A percentile compares a stretch with the other conserved stretches of the same genome.
Conservation (phyloP, 2,888 invertebrate species). For the Ophion slaviceki region DNA sequence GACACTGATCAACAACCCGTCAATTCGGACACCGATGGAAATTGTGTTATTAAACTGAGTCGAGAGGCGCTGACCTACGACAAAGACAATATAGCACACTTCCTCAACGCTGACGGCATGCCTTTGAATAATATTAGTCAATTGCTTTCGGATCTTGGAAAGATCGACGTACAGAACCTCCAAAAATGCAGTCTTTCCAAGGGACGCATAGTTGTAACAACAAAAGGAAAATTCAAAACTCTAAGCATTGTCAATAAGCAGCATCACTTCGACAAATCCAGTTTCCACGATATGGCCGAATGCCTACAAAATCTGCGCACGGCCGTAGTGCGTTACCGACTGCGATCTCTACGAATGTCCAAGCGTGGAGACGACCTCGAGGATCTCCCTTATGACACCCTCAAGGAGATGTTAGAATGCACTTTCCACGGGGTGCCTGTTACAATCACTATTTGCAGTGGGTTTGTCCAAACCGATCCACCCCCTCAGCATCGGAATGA, state of each 20-base stretch:
- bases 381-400: background rate
- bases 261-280: conserved; percentile 15
- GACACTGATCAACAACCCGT: no score
- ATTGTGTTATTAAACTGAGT: background rate
- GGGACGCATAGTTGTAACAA: conserved; percentile 15
- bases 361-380: conserved; percentile 37
- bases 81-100: conserved; percentile 2
- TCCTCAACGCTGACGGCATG: background rate
- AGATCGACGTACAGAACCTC: background rate
- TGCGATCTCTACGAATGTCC: conserved; percentile 27
- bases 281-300: background rate
- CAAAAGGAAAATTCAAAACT: conserved; percentile 20
- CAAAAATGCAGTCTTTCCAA: background rate
- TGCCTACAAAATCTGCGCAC: conserved; percentile 2
- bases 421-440: background rate
- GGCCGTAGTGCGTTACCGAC: background rate
- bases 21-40: no score
- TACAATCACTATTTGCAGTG: conserved; percentile 30
- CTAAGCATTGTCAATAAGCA: conserved; percentile 21
- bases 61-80: background rate
- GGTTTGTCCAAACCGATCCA: background rate
- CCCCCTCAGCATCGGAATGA: conserved; percentile 3
- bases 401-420: background rate
- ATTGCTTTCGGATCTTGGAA: background rate
- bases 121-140: background rate